A percentile compares a stretch with the other conserved stretches of the same genome.
Evolutionary conservation across 2,888 invertebrate species (phyloP).

Genomic region (Tenthredo livida): DNA sequence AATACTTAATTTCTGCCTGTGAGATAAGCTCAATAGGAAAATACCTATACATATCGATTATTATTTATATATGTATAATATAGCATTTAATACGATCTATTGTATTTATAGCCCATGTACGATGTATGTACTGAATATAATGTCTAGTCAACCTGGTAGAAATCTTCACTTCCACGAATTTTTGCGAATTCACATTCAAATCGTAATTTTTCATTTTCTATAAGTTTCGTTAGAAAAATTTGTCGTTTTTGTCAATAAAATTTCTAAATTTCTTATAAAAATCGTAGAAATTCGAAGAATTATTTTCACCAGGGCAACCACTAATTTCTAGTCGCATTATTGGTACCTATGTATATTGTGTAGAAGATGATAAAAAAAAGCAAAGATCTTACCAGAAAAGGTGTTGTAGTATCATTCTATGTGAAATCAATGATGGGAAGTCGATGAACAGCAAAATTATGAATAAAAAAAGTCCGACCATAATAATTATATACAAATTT

Average conservation of each 20-base stretch:
- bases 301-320: background rate
- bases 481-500: background rate
- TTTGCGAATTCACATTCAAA: no score
- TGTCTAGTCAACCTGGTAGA: slow-evolving; percentile 11
- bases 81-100: slow-evolving; percentile 13
- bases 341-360: background rate
- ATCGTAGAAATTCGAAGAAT: no score
- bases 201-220: no score
- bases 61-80: background rate
- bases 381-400: background rate
- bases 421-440: no score
- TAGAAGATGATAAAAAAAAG: background rate
- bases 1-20: background rate
- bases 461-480: background rate
- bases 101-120: background rate
- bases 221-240: no score
- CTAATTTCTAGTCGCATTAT: background rate
- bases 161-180: no score
- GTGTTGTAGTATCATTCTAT: no score
- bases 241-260: no score
- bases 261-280: no score
- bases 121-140: background rate
- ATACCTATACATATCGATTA: slow-evolving; percentile 41
- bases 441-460: no score
- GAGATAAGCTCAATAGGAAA: slow-evolving; percentile 18